Evolutionary conservation across 2,888 invertebrate genomes (phyloP).

Genomic region (Cephus pygmeus): DNA sequence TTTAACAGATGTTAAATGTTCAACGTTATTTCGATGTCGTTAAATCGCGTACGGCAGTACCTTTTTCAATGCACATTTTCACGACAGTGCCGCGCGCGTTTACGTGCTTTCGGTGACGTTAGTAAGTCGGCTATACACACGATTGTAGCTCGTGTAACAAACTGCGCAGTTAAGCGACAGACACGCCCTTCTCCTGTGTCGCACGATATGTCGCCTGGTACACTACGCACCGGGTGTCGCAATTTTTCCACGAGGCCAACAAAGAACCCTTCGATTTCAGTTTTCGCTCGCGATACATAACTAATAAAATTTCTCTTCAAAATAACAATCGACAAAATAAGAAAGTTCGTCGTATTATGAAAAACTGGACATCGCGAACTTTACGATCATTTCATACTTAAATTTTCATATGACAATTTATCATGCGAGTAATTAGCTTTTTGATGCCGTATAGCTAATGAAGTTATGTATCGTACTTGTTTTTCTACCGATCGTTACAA

Average conservation of each 20-base stretch:
- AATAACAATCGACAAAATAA: background rate
- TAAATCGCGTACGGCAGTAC: background rate
- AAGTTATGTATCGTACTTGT: background rate
- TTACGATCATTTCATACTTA: background rate
- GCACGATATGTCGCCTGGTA: slow-evolving; percentile 55
- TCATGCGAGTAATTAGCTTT: background rate
- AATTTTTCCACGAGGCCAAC: slow-evolving; percentile 13
- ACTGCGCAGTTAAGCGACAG: slow-evolving; percentile 62
- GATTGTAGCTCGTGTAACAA: slow-evolving; percentile 61
- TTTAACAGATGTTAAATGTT: background rate
- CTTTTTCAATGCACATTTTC: background rate
- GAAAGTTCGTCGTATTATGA: background rate
- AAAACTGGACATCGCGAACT: background rate
- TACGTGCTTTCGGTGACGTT: slow-evolving; percentile 17
- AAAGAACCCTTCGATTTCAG: background rate
- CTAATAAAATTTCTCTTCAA: background rate
- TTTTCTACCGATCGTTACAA: background rate
- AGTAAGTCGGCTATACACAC: slow-evolving; percentile 29
- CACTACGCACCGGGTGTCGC: slow-evolving; percentile 50
- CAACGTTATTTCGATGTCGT: background rate
- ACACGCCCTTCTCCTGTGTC: slow-evolving; percentile 63
- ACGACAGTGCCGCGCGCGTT: background rate
- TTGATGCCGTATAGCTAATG: background rate
- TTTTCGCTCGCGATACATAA: background rate
- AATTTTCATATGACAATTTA: background rate